phyloP scores from a whole-genome alignment of 2,113 vertebrate species.

The Myotis davidii region DNA sequence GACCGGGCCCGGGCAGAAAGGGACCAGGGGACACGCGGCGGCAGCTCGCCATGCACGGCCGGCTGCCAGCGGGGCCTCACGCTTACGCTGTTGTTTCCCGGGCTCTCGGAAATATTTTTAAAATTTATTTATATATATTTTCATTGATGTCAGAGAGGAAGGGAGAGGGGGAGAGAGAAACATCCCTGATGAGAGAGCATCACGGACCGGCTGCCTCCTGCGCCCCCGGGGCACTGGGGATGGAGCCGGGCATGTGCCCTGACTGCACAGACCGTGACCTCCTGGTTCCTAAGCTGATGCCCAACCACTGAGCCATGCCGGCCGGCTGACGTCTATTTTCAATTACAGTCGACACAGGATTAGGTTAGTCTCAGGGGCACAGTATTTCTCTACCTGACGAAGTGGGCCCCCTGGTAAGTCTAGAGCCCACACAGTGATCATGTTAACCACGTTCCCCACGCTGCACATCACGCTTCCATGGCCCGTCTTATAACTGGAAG shows the following conservation, averaged over 20 bases:
- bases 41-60: background rate
- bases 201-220: too few species aligned
- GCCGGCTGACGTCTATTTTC: background rate
- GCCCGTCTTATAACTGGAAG: background rate
- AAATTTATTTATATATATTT: too few species aligned
- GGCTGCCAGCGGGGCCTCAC: background rate
- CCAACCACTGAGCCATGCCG: too few species aligned
- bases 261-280: too few species aligned
- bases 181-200: too few species aligned
- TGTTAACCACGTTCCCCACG: accelerated
- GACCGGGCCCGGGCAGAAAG: too few species aligned
- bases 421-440: accelerated
- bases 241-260: too few species aligned
- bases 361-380: too few species aligned
- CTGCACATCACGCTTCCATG: accelerated
- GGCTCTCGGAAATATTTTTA: background rate
- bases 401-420: background rate
- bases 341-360: background rate
- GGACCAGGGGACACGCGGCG: background rate
- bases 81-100: background rate
- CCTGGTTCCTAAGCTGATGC: too few species aligned
- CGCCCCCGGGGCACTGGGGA: too few species aligned
- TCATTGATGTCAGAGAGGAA: too few species aligned
- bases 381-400: background rate
- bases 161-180: too few species aligned